Conservation (phyloP, 2,888 invertebrate genomes). For the Nyleta sp. region DNA sequence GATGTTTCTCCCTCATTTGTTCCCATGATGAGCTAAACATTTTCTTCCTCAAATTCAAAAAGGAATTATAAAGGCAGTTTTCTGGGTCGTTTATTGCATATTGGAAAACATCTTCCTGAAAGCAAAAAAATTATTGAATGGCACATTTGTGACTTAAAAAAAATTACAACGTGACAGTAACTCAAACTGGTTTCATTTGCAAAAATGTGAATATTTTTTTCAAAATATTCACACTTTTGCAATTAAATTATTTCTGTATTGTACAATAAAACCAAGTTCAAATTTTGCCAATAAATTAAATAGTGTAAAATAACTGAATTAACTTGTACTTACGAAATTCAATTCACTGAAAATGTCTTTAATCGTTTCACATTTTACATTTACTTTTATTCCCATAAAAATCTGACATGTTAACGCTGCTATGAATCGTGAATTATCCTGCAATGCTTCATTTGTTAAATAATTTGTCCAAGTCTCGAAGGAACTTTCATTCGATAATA, state of each 20-base stretch:
- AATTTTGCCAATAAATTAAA: too few species aligned
- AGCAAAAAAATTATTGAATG: conserved; percentile 5
- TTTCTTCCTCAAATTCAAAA: conserved; percentile 11
- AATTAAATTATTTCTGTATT: too few species aligned
- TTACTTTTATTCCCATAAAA: conserved; percentile 12
- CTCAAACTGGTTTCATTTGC: background rate
- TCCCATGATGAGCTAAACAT: conserved; percentile 8
- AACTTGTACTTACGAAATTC: conserved; percentile 49
- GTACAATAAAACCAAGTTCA: too few species aligned
- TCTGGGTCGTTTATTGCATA: conserved; percentile 16
- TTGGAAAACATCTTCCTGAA: conserved; percentile 20
- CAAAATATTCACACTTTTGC: too few species aligned
- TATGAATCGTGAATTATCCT: conserved; percentile 23
- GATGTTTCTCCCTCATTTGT: conserved; percentile 13
- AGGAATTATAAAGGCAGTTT: background rate
- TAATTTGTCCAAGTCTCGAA: background rate
- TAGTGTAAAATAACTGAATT: too few species aligned
- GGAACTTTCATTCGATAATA: conserved; percentile 2
- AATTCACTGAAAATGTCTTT: conserved; percentile 23
- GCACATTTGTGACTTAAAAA: too few species aligned
- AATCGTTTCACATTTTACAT: conserved; percentile 22
- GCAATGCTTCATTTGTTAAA: background rate
- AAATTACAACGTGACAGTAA: too few species aligned
- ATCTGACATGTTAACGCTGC: conserved; percentile 31
- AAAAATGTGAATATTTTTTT: conserved; percentile 11